Evolutionary conservation across 2,113 vertebrate species (phyloP).

Genomic region (Chaetorhynchus papuensis): DNA sequence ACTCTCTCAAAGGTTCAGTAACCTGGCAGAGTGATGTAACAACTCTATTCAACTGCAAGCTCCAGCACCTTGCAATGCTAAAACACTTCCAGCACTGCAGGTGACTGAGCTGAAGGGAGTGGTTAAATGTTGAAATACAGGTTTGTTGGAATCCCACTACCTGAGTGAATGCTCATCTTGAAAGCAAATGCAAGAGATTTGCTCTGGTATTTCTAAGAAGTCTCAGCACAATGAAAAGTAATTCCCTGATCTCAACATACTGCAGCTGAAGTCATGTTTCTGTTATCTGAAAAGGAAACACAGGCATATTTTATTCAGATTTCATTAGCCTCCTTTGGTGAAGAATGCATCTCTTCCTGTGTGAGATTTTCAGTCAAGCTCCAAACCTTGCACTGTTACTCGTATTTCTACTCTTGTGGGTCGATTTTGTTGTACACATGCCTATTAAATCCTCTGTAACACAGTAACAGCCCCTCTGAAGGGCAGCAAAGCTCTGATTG

Average conservation of each 20-base stretch:
- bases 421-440: background rate
- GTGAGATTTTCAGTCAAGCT: background rate
- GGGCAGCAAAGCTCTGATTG: background rate
- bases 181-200: conserved; percentile 11
- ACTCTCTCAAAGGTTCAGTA: background rate
- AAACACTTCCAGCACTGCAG: background rate
- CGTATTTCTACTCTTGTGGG: background rate
- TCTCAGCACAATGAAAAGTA: background rate
- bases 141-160: conserved; percentile 34
- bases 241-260: background rate
- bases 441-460: background rate
- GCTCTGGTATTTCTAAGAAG: background rate
- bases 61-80: background rate
- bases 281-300: background rate
- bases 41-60: background rate
- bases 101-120: background rate
- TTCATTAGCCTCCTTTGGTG: background rate
- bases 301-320: background rate
- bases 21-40: background rate
- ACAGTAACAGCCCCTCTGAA: background rate
- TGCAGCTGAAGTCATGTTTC: background rate
- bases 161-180: background rate
- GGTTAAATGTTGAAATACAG: conserved; percentile 48
- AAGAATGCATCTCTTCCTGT: background rate
- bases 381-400: background rate